phyloP scores from a whole-genome alignment of 2,113 vertebrate species.

The Gallinago paraguaiae region DNA sequence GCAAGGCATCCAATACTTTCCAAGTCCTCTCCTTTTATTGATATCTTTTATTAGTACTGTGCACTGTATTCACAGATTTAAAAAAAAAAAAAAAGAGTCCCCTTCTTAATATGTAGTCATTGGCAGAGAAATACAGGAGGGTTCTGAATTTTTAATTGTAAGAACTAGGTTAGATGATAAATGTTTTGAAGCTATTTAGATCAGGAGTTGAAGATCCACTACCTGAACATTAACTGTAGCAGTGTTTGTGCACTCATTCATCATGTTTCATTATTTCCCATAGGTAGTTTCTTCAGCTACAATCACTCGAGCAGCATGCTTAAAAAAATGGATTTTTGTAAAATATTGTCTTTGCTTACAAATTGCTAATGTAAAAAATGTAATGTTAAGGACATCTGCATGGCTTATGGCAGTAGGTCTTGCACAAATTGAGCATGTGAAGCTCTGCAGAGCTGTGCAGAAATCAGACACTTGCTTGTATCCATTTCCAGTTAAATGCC shows the following conservation, averaged over 20 bases:
- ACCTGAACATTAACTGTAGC: not conserved
- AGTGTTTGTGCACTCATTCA: not conserved
- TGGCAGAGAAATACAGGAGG: not conserved
- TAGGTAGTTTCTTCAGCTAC: not conserved
- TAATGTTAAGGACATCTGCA: not conserved
- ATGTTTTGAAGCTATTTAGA: not conserved
- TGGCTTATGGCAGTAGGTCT: not conserved
- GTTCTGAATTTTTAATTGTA: not conserved
- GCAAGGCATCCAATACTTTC: not conserved
- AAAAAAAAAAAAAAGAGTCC: not conserved
- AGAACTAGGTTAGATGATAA: not conserved
- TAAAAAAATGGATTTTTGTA: not conserved
- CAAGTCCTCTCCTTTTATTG: not conserved
- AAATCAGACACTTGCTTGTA: not conserved
- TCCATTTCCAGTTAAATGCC: not conserved
- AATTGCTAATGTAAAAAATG: not conserved
- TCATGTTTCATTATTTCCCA: not conserved
- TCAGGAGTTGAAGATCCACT: not conserved
- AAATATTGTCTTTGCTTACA: not conserved
- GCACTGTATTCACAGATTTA: not conserved
- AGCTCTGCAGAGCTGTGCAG: not conserved
- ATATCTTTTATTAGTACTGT: not conserved
- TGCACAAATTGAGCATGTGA: not conserved
- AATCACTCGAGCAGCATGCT: not conserved
- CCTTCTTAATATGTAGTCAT: not conserved